Evolutionary conservation across 2,797 vertebrate genomes (phyloP).

Genomic region (Danio aesculapii): DNA sequence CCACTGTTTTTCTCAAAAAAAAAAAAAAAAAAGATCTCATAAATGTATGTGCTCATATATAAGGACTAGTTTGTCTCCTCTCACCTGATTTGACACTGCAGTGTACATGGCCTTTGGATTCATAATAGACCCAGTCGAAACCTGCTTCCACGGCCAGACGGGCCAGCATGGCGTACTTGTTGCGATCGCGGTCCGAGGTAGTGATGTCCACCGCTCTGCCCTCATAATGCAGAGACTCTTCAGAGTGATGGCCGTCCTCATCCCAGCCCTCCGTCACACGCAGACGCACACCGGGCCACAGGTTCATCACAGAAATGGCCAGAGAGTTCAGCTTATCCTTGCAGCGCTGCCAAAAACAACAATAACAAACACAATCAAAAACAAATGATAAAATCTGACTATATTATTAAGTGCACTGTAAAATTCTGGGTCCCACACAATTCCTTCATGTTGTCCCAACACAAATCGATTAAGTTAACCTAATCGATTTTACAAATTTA

Average conservation of each 20-base stretch:
- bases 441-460: too few relatives aligned
- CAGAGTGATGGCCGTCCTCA: conserved; percentile 94
- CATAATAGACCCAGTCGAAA: conserved; percentile 98
- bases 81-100: conserved; percentile 98
- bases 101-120: conserved; percentile 96
- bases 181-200: conserved; percentile 92
- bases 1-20: too few relatives aligned
- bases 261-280: conserved; percentile 97
- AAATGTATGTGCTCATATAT: background rate
- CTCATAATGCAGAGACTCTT: conserved; percentile 95
- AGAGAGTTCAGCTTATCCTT: conserved; percentile 96
- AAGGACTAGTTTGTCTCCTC: conserved; percentile 14
- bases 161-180: conserved; percentile 95
- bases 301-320: conserved; percentile 97
- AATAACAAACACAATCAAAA: background rate
- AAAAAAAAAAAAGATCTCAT: too few relatives aligned
- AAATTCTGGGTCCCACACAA: too few relatives aligned
- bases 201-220: conserved; percentile 96
- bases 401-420: background rate
- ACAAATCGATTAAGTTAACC: too few relatives aligned
- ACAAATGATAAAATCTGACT: too few relatives aligned
- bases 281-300: conserved; percentile 93
- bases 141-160: conserved; percentile 94
- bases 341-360: conserved; percentile 83
- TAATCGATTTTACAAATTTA: too few relatives aligned